These are phyloP conservation scores for Bombus superbus DNA, from an alignment of 1,140 invertebrate species.

Conservation along the genomic window DNA sequence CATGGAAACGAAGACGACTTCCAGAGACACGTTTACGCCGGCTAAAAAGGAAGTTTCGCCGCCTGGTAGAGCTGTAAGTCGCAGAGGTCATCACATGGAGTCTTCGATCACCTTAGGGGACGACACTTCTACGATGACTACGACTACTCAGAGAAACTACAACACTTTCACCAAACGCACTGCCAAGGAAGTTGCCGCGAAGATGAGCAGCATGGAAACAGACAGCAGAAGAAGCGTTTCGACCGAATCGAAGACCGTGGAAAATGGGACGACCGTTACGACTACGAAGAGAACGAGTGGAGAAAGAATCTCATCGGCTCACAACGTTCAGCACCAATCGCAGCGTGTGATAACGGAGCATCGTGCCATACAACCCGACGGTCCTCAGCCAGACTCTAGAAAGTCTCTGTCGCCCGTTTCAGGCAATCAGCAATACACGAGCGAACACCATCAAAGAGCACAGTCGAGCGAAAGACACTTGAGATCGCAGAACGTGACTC, in stretches of 20 bases:
- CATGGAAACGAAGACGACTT: conserved; percentile 83
- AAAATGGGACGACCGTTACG: conserved; percentile 83
- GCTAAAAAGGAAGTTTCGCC: conserved; percentile 77
- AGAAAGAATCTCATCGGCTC: conserved; percentile 29
- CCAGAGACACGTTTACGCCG: conserved; percentile 80
- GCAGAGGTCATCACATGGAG: conserved; percentile 83
- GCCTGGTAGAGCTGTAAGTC: conserved; percentile 72
- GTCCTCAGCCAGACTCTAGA: conserved; percentile 25
- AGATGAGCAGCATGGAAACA: conserved; percentile 65
- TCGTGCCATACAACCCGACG: neutral
- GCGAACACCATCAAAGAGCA: conserved; percentile 55
- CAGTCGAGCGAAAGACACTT: conserved; percentile 60
- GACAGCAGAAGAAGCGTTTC: conserved; percentile 52
- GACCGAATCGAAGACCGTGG: conserved; percentile 78
- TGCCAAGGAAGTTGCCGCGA: conserved; percentile 72
- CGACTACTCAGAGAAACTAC: conserved; percentile 85
- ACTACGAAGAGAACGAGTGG: conserved; percentile 78
- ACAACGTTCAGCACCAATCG: conserved; percentile 18
- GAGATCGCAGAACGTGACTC: conserved; percentile 60
- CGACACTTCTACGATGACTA: conserved; percentile 82
- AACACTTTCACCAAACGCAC: conserved; percentile 84
- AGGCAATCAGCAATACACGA: conserved; percentile 34
- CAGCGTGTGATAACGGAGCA: conserved; percentile 27
- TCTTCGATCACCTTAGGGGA: conserved; percentile 86
- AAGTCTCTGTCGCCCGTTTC: neutral